Conservation (phyloP, 2,888 invertebrate species). For the Aricia artaxerxes region DNA sequence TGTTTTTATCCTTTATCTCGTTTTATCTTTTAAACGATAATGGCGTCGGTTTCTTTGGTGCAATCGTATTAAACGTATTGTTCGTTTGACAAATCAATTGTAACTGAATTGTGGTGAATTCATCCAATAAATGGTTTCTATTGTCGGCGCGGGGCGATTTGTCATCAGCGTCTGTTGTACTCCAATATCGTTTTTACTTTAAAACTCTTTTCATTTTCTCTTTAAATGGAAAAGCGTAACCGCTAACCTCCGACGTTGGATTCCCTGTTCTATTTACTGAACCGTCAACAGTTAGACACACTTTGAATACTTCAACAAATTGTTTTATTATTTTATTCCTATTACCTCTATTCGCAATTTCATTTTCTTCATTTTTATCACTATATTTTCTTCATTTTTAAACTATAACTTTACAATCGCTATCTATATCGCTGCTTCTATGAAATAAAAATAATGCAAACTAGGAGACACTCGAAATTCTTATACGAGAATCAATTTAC, state of each 20-base stretch:
- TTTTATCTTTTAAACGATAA: background rate
- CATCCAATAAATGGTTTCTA: constrained; percentile 19
- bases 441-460: background rate
- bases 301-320: background rate
- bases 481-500: background rate
- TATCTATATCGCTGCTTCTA: background rate
- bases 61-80: constrained; percentile 21
- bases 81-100: constrained; percentile 27
- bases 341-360: background rate
- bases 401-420: background rate
- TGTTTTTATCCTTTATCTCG: background rate
- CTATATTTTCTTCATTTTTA: background rate
- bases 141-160: constrained; percentile 5
- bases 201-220: background rate
- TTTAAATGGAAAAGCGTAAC: background rate
- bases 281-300: background rate
- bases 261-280: background rate
- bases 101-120: constrained; percentile 19
- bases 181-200: constrained; percentile 6
- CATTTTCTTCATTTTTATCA: background rate
- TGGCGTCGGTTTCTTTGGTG: constrained; percentile 21
- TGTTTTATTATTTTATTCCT: background rate
- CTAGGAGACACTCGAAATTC: background rate
- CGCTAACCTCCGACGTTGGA: background rate
- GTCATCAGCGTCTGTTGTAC: constrained; percentile 17